Base-by-base conservation (phyloP, 2,888 invertebrate genomes). In the Drosophila melanocephala region DNA sequence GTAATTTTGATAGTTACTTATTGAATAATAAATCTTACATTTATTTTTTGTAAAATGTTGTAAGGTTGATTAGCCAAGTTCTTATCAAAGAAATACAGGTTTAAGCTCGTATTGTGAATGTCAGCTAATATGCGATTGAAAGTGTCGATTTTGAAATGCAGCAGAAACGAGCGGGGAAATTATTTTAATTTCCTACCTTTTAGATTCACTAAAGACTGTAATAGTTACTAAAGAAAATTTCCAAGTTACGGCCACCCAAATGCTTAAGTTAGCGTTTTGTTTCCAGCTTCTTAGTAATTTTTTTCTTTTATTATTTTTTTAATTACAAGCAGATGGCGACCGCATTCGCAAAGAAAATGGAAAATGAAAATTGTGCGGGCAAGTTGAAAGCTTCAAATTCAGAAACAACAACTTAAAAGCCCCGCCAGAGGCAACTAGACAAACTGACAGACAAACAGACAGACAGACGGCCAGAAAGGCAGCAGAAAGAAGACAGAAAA, bases 291-390 rank as follows among this genome's bases (percentile, higher is more conserved):
- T 71, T 65, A 58, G 67, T 59, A 59, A n/a, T n/a, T n/a, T 39
- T 37, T 28, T 39, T 22, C 2, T 16, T 9, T 26, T 44, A 22
- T 26, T 47, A 16, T 47, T 37, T 77, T 78, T 69, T 79, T 80
- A 80, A 81, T 81, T 81, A 79, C 72, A 55, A 78, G 72, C 72
- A 79, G 65, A 76, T 68, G 74, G 69, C 73, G 90, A 73, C 89
- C 86, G 90, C 86, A 86, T 90, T 86, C 67, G 87, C 91, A 89
- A 89, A 84, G 87, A 84, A 87, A 87, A 87, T 89, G 79, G 55
- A 77, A 84, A 84, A 85, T 75, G 89, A 79, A 90, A 89, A 89
- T 76, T 84, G 79, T 84, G 87, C 87, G 87, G 84, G 91, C 70
- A 70, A 83, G 72, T 72, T 79, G 76, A 82, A 76, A 79, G 81